Base-by-base conservation (phyloP, 2,113 vertebrate genomes). In the Salvator merianae region DNA sequence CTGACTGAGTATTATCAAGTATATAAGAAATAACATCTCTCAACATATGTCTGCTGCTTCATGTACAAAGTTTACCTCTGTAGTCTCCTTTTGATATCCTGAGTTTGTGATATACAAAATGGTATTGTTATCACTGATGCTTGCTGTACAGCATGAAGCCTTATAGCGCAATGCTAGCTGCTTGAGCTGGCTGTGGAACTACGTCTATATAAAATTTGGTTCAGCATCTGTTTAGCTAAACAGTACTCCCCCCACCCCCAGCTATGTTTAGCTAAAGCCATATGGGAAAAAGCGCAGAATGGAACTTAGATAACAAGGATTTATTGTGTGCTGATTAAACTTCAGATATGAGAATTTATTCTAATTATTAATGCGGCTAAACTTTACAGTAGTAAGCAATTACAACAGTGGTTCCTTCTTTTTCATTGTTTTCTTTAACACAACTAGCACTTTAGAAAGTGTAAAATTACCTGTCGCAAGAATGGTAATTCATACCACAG, bases 291-390 rank as follows among this genome's bases (percentile, higher is more conserved):
- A 65, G 32, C 55, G 66, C 70, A 65, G 68, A 47, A 47, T 22
- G 24, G 55, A 78, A 84, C 30, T 70, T 63, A 68, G 55, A 73
- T 79, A 85, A 85, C 40, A 22, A 85, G 55, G 77, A 85, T 79
- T 79, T 85, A 79, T 79, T 65, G 40, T 69, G 18, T 73, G 55
- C 69, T 79, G 83, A 85, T 85, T 72, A 79, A 55, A 73, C 70
- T 63, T 79, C 68, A 85, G n/a, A 79, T 85, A 50, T 66, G 55
- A 55, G 77, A 50, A 85, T 85, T 79, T 79, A 85, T 79, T 85
- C 77, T 85, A 72, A 85, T 79, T 85, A 50, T 63, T 79, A 79
- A 85, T 79, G 55, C 62, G 70, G 65, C 68, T 85, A 53, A 73
- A 73, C 77, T 79, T 79, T 73, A 79, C 18, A 14, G n/a, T 9